phyloP scores from a whole-genome alignment of 1,140 invertebrate genomes.

The Cataglyphis hispanica region DNA sequence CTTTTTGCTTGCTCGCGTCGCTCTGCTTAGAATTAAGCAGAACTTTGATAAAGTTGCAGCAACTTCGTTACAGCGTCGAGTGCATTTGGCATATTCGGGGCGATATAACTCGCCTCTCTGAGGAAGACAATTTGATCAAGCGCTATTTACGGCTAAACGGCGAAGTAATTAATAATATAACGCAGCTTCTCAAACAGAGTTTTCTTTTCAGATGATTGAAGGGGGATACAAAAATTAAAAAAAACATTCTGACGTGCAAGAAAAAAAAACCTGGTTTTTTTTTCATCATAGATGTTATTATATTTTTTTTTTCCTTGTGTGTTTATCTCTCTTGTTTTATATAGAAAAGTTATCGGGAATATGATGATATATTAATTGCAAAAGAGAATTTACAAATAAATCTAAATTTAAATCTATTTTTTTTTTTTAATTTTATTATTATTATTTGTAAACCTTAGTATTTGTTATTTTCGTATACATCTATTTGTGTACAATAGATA shows the following conservation, averaged over 20 bases:
- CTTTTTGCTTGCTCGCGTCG: conserved; percentile 63
- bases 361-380: neutral
- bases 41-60: conserved; percentile 63
- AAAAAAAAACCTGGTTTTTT: neutral
- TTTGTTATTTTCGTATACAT: neutral
- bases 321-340: neutral
- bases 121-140: conserved; percentile 64
- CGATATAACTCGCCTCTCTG: conserved; percentile 61
- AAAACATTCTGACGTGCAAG: neutral
- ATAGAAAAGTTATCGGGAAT: neutral
- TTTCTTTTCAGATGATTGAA: conserved; percentile 29
- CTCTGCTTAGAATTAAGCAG: conserved; percentile 63
- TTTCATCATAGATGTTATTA: neutral
- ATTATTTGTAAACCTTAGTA: neutral
- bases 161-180: conserved; percentile 62
- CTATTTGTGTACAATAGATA: neutral
- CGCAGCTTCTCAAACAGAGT: conserved; percentile 29
- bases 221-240: neutral
- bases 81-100: conserved; percentile 62
- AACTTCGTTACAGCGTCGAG: conserved; percentile 61
- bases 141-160: conserved; percentile 60
- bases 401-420: neutral
- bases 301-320: neutral
- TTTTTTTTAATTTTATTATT: neutral
- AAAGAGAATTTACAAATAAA: too few species aligned